These are phyloP conservation scores for Oscheius myriophilus DNA, from an alignment of 2,888 invertebrate genomes.

Conservation along the genomic window DNA sequence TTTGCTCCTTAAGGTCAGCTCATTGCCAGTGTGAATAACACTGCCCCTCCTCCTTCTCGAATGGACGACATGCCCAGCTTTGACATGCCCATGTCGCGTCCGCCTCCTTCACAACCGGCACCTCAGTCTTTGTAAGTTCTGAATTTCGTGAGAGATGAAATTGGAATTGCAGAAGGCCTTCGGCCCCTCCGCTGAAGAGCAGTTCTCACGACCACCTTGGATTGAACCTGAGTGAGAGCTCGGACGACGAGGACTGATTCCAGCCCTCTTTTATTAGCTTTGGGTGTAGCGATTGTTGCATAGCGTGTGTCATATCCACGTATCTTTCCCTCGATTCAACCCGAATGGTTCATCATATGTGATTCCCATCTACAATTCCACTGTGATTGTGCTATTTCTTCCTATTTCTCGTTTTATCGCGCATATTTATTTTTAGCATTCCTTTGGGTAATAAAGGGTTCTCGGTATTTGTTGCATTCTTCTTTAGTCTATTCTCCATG, in stretches of 20 bases:
- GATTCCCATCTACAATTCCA: too few relatives aligned
- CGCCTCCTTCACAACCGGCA: neutral
- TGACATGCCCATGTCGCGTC: neutral
- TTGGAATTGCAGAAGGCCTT: neutral
- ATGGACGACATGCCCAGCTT: conserved; percentile 24
- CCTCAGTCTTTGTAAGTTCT: neutral
- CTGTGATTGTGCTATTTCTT: too few relatives aligned
- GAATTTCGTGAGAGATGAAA: neutral
- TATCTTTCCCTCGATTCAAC: too few relatives aligned
- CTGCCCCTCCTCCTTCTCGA: neutral
- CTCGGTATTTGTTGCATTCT: too few relatives aligned
- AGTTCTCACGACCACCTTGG: conserved; percentile 37
- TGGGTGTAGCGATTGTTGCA: too few relatives aligned
- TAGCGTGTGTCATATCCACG: too few relatives aligned
- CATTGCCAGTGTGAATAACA: neutral
- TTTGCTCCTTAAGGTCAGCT: conserved; percentile 11
- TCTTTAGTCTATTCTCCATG: too few relatives aligned
- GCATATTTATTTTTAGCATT: too few relatives aligned
- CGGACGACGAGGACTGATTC: conserved; percentile 47
- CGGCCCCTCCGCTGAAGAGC: conserved; percentile 3
- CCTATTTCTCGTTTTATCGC: too few relatives aligned
- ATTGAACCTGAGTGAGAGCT: conserved; percentile 51
- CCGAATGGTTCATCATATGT: too few relatives aligned
- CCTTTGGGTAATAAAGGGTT: too few relatives aligned
- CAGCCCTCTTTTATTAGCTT: neutral